A percentile compares a stretch with the other conserved stretches of the same genome.
phyloP scores from a whole-genome alignment of 2,113 vertebrate genomes.

The Chloropsis cyanopogon region DNA sequence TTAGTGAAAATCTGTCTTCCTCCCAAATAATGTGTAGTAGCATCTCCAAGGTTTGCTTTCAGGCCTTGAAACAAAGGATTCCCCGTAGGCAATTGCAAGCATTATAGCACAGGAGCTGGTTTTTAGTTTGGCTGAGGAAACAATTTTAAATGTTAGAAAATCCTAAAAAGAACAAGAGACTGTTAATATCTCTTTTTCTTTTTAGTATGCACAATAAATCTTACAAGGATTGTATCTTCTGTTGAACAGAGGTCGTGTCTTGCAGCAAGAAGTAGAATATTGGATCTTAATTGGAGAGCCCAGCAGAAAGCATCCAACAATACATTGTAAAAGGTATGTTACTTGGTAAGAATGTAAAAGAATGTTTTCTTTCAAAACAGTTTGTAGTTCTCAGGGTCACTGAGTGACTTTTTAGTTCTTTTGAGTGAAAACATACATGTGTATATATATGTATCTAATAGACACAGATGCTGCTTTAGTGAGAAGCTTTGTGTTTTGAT shows the following conservation, averaged over 20 bases:
- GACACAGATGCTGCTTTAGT: not conserved
- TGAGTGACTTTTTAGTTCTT: not conserved
- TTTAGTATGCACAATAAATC: not conserved
- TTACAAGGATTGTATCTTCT: slow-evolving; percentile 53
- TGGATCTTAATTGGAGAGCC: slow-evolving; percentile 99
- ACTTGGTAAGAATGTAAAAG: not conserved
- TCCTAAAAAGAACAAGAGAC: not conserved
- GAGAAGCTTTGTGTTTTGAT: not conserved
- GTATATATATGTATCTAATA: not conserved
- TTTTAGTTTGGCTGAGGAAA: not conserved
- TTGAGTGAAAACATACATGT: not conserved
- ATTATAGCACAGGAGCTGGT: not conserved
- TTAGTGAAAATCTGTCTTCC: not conserved
- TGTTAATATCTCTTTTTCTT: not conserved
- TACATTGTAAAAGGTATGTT: slow-evolving; percentile 96
- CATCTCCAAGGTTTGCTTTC: not conserved
- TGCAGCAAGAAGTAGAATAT: slow-evolving; percentile 88
- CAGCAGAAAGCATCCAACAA: slow-evolving; percentile 95
- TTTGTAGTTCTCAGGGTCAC: not conserved
- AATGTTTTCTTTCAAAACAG: not conserved
- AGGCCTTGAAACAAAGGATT: not conserved
- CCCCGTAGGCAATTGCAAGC: not conserved
- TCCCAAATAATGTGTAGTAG: not conserved
- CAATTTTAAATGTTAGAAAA: not conserved
- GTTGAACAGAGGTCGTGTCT: slow-evolving; percentile 79